Conservation (phyloP, 2,113 vertebrate genomes). For the Channa argus region DNA sequence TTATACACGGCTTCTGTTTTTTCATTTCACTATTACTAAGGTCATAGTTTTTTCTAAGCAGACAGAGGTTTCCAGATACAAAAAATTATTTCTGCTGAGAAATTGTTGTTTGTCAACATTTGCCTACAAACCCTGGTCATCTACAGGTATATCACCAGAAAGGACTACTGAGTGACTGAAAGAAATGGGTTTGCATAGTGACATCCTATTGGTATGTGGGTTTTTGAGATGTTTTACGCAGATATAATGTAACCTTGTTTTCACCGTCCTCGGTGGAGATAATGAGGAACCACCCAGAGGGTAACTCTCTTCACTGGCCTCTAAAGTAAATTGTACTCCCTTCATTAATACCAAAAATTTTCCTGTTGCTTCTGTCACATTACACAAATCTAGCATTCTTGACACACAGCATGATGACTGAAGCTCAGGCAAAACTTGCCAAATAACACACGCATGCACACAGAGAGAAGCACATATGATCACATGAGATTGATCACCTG, state of each 20-base stretch:
- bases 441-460: neutral
- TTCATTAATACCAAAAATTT: conserved; percentile 20
- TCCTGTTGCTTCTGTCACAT: conserved; percentile 73
- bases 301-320: conserved; percentile 32
- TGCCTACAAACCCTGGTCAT: neutral
- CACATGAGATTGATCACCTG: conserved; percentile 37
- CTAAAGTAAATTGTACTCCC: conserved; percentile 18
- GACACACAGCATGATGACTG: conserved; percentile 72
- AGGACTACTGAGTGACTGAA: no score
- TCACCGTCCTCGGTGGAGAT: neutral
- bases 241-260: neutral
- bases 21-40: no score
- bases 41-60: no score
- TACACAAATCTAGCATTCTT: conserved; percentile 63
- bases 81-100: neutral
- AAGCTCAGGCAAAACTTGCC: conserved; percentile 40
- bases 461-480: conserved; percentile 13
- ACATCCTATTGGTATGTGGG: neutral
- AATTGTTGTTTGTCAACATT: no score
- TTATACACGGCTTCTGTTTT: no score
- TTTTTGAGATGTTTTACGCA: neutral
- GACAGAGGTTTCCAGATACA: neutral
- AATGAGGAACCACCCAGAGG: conserved; percentile 26
- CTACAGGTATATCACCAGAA: neutral
- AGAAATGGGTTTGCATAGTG: neutral